Evolutionary conservation across 2,797 vertebrate species (phyloP).

Genomic region (Spinibarbus caldwelli): DNA sequence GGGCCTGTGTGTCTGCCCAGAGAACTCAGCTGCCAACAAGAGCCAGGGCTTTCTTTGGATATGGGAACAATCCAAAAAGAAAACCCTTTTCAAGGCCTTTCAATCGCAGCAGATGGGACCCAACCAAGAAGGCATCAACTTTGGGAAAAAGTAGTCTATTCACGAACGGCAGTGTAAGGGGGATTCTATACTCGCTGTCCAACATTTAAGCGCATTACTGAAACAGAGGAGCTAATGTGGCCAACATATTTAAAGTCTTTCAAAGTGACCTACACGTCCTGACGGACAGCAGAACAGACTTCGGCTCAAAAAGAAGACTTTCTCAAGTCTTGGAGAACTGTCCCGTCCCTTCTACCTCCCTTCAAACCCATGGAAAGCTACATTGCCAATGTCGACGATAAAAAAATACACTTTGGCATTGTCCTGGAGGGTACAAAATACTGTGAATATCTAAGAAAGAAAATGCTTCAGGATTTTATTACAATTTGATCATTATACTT

Average conservation of each 20-base stretch:
- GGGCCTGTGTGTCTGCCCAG: constrained; percentile 46
- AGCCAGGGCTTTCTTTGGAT: constrained; percentile 45
- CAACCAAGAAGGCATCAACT: constrained; percentile 59
- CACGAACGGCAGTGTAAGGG: constrained; percentile 37
- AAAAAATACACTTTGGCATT: not conserved
- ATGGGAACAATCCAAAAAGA: constrained; percentile 49
- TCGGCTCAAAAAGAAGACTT: constrained; percentile 3
- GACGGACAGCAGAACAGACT: not conserved
- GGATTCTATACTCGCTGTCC: constrained; percentile 27
- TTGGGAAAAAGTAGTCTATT: constrained; percentile 49
- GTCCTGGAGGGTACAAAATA: not conserved
- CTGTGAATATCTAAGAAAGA: not conserved
- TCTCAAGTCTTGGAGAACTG: not conserved
- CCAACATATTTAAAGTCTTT: constrained; percentile 51
- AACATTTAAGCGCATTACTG: constrained; percentile 55
- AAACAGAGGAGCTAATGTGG: constrained; percentile 45
- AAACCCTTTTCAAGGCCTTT: constrained; percentile 52
- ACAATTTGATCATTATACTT: not conserved
- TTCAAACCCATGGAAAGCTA: not conserved
- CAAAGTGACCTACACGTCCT: constrained; percentile 35
- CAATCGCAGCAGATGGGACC: constrained; percentile 56
- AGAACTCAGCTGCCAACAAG: constrained; percentile 58
- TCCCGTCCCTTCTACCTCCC: not conserved
- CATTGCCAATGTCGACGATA: not conserved
- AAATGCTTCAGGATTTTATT: not conserved